Conservation (phyloP, 2,113 vertebrate species). For the Heterocephalus glaber region DNA sequence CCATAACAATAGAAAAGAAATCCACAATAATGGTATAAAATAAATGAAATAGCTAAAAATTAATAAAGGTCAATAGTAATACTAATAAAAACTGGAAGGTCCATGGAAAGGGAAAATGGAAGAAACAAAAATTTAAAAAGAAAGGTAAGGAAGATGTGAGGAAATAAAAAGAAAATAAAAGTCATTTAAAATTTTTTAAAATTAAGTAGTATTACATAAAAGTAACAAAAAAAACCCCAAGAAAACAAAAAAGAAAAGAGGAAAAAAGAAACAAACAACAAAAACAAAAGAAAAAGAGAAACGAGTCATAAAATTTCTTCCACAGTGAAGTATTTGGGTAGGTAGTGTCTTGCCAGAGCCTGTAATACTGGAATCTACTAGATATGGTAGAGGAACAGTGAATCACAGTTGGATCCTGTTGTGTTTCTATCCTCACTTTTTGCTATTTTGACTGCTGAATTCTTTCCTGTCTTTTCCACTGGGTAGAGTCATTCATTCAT, state of each 20-base stretch:
- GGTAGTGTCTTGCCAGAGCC: background rate
- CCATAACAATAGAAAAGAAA: background rate
- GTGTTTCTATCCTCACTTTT: background rate
- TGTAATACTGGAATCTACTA: background rate
- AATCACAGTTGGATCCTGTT: background rate
- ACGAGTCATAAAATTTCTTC: background rate
- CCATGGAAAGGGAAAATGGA: background rate
- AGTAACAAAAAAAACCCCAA: background rate
- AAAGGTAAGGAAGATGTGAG: background rate
- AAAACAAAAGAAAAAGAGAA: background rate
- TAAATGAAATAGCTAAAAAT: background rate
- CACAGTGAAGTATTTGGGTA: background rate
- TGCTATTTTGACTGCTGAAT: background rate
- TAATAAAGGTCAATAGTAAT: background rate
- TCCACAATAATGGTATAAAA: background rate
- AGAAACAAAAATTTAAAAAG: background rate
- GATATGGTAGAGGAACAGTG: background rate
- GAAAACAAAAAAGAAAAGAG: background rate
- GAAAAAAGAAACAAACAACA: background rate
- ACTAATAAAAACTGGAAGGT: background rate
- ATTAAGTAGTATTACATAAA: background rate
- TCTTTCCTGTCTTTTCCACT: background rate
- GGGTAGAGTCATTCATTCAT: background rate
- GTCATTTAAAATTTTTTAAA: background rate
- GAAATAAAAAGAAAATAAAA: background rate